Base-by-base conservation (phyloP, 2,888 invertebrate genomes). In the Xestia c-nigrum region DNA sequence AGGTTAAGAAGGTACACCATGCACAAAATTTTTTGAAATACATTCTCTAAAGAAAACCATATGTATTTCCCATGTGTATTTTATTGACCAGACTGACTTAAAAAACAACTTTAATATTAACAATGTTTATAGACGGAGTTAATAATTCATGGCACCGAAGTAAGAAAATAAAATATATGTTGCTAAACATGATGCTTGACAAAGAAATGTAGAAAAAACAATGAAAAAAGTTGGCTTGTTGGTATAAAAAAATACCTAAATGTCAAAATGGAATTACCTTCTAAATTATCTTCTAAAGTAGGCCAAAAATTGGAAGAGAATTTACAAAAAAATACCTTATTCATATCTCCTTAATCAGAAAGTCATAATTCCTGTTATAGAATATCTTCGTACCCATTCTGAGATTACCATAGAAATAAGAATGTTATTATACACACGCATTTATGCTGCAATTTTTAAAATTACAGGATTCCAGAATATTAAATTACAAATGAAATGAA, bases 371-470 rank as follows among this genome's bases (percentile, higher is more conserved):
- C 14, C 21, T 38, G 24, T n/a, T 24, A 46, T 14, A 31, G 9
- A 31, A 65, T 31, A 80, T 59, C 24, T 59, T 47, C 52, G 21
- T 65, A 57, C 61, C 38, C 10, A 68, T 77, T 82, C 38, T n/a
- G 21, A 68, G 21, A 82, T 81, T 82, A 82, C 52, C 78, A 81
- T 81, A 72, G 72, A 82, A 72, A 81, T 72, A 72, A 72, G 31
- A 82, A 77, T 69, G 59, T 72, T 66, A 77, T 81, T 81, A 80
- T 59, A 59, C 38, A 57, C 3, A 59, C 47, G 16, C 1, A 43
- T 59, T 70, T n/a, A 70, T 75, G 16, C 3, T 6, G 21, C 43
- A 31, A 14, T 72, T 81, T 69, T 24, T 47, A 38, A 81, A 81
- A 77, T 72, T 43, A 31, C 59, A 61, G 47, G 55, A 72, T 68